Base-by-base conservation (phyloP, 2,888 invertebrate species). In the Drosophila tanythrix region DNA sequence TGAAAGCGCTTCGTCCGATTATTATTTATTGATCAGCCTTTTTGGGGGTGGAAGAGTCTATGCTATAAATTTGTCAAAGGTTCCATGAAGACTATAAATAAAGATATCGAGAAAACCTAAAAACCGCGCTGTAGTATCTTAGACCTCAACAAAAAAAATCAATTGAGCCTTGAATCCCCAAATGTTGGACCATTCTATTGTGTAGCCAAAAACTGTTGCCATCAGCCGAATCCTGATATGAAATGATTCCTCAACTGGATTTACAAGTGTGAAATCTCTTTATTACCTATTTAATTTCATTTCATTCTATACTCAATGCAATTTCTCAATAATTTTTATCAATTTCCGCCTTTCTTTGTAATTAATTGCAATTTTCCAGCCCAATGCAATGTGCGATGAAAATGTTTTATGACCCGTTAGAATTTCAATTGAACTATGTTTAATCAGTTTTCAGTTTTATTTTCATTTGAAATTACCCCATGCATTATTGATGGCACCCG, bases 321-420 rank as follows among this genome's bases (percentile, higher is more conserved):
- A 27, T 60, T 31, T 8, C 29, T 29, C 48, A 72, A 63, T 56
- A 46, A 38, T 58, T 64, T 53, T 52, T 56, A 60, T 67, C 70
- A 76, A 74, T 83, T 81, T 83, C 71, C 74, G 76, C 65, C 71
- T 69, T 70, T 68, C 65, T 74, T 77, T 63, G 68, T 66, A 70
- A 80, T 80, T 83, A 83, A 80, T 83, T 82, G 63, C 56, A 78
- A 83, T 83, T 83, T 82, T 80, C 74, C 80, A 76, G 65, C 53
- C 73, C 73, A 82, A 62, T 66, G 78, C 60, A 50, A 66, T 40
- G 52, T 62, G 46, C 31, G 36, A 55, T 59, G 46, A 52, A 64
- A 62, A 29, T 53, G 57, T 62, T 67, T 59, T 29, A 21, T 51
- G 60, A 35, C 61, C 67, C 60, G 64, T 72, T 57, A 33, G 55